phyloP scores from a whole-genome alignment of 2,888 invertebrate species.

The Mythimna vitellina region DNA sequence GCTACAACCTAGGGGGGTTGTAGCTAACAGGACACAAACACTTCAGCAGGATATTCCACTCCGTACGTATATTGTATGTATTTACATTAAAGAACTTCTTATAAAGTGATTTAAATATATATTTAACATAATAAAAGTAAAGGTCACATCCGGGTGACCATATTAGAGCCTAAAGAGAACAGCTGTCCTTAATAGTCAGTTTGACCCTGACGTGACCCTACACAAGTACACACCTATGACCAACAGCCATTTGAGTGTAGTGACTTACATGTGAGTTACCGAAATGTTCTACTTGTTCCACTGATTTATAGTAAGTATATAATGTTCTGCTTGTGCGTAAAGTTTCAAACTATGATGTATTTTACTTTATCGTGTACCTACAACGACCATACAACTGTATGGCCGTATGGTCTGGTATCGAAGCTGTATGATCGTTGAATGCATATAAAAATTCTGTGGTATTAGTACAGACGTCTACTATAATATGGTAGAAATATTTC shows the following conservation, averaged over 20 bases:
- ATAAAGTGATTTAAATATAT: conserved; percentile 37
- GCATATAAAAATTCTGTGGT: too few species aligned
- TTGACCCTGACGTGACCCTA: conserved; percentile 63
- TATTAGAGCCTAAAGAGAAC: conserved; percentile 65
- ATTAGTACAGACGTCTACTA: too few species aligned
- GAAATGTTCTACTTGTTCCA: conserved; percentile 23
- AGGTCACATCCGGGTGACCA: conserved; percentile 62
- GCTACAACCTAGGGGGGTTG: too few species aligned
- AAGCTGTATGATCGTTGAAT: too few species aligned
- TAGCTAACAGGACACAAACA: neutral
- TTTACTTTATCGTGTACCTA: too few species aligned
- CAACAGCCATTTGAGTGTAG: conserved; percentile 37
- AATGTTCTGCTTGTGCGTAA: neutral
- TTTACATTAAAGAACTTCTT: conserved; percentile 1
- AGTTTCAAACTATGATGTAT: neutral
- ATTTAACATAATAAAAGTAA: conserved; percentile 50
- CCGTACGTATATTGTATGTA: neutral
- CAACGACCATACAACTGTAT: too few species aligned
- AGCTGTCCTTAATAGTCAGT: conserved; percentile 62
- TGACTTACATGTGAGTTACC: conserved; percentile 17
- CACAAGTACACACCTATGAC: conserved; percentile 45
- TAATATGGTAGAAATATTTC: too few species aligned
- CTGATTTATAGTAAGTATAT: conserved; percentile 15
- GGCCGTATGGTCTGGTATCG: too few species aligned
- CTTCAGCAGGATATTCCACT: too few species aligned